Base-by-base conservation (phyloP, 2,797 vertebrate genomes). In the Sorex maritimensis region DNA sequence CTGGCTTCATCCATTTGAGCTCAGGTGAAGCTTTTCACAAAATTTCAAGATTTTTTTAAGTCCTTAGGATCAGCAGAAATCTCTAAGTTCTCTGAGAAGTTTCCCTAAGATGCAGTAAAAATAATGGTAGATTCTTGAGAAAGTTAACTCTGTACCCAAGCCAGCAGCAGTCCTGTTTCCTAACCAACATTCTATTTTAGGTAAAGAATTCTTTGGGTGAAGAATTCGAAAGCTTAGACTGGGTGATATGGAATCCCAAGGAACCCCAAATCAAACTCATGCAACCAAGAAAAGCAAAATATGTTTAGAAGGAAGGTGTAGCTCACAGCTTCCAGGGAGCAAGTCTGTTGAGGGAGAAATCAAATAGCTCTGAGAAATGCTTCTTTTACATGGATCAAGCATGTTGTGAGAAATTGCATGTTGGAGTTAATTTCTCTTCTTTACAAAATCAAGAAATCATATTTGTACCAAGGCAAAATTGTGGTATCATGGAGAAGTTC, bases 61-160 rank as follows among this genome's bases (percentile, higher is more conserved):
- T 83, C 30, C 2, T 65, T 13, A 75, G 55, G n/a, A 49, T 95
- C 77, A 90, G 85, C 87, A 94, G 65, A 95, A 95, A 95, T 88
- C 68, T 74, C 55, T 65, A 34, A 28, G 21, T 21, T 46, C 8
- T 58, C 23, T 23, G 21, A 65, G n/a, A 82, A 30, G 14, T 69
- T 30, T 11, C 85, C 52, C 65, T 85, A 81, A 72, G 94, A 74
- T 65, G 34, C 67, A 10, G 4, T 79, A 83, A 79, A 86, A 92
- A 71, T 68, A 63, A 92, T 69, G 28, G 5, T 17, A 67, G 80
- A 8, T 19, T 91, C 68, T 30, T 72, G 28, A 34, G 52, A 73
- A 95, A 71, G 38, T 13, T 24, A 12, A 10, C 4, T 69, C 11
- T 80, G 28, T 15, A 34, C 0, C 34, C 46, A 8, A 3, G 19